phyloP scores from a whole-genome alignment of 2,888 invertebrate genomes.

The Elysia crispata region DNA sequence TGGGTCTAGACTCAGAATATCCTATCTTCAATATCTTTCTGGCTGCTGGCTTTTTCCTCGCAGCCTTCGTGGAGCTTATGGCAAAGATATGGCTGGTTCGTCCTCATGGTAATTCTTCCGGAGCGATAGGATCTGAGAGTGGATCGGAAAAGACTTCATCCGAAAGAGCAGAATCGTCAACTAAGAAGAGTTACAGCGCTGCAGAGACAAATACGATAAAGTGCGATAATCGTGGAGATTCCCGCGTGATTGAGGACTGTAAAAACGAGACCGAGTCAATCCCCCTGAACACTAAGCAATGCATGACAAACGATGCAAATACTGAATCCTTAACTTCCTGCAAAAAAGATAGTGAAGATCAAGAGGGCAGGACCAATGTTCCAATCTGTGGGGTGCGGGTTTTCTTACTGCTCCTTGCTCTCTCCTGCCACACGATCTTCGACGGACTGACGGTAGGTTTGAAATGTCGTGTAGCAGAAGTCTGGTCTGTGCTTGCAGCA shows the following conservation, averaged over 20 bases:
- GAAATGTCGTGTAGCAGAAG: conserved; percentile 55
- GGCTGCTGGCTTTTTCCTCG: conserved; percentile 72
- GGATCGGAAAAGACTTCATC: too few relatives aligned
- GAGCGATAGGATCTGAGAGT: too few relatives aligned
- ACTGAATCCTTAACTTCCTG: not conserved
- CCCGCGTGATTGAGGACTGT: too few relatives aligned
- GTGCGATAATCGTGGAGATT: too few relatives aligned
- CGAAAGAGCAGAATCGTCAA: too few relatives aligned
- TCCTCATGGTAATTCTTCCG: too few relatives aligned
- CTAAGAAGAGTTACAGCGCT: not conserved
- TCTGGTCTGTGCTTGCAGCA: conserved; percentile 76
- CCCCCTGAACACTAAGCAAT: too few relatives aligned
- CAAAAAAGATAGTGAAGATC: not conserved
- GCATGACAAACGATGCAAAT: not conserved
- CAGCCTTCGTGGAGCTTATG: conserved; percentile 65
- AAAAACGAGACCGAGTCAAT: not conserved
- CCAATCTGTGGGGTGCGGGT: conserved; percentile 75
- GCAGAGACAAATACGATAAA: too few relatives aligned
- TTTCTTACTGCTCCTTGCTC: conserved; percentile 79
- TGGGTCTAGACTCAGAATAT: conserved; percentile 55
- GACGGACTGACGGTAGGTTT: conserved; percentile 81
- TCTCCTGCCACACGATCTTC: conserved; percentile 81
- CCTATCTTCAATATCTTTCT: conserved; percentile 72
- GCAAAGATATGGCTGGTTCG: conserved; percentile 32
- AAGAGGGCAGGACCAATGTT: too few relatives aligned